Base-by-base conservation (phyloP, 1,140 invertebrate genomes). In the Drosophila tropicalis region DNA sequence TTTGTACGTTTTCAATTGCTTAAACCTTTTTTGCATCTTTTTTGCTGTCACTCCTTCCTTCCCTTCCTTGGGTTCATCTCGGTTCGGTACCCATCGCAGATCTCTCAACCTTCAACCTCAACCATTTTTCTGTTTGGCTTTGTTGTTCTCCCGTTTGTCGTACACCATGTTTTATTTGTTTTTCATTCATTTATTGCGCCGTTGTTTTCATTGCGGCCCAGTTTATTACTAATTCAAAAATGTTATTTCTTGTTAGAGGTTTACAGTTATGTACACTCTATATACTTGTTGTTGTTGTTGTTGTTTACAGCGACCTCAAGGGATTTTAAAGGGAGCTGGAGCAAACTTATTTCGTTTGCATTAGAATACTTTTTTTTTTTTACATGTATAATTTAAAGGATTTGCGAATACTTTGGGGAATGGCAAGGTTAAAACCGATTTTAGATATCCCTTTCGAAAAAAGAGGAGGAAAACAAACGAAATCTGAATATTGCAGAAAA, bases 191-290 rank as follows among this genome's bases (percentile, higher is more conserved):
- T 87, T 87, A 89, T 87, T 89, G 76, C 70, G 72, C 72, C 69
- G 64, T 44, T 69, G 66, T 61, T 71, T 63, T 44, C 71, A 57
- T 67, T 41, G 63, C 68, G 82, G 79, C 81, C 80, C 84, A 81
- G 84, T 87, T 87, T 87, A 87, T 87, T 84, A 87, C 84, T 87
- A 87, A 87, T 87, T 89, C 80, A 87, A 76, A 89, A 84, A 87
- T 89, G 76, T 87, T 84, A 72, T 79, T 80, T 80, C 84, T 89
- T 89, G 84, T 81, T 76, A 79, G 79, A 70, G 84, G 72, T 73
- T 76, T 76, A 56, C 75, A 78, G 68, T 75, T 67, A 41, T 73
- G 39, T 54, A 9, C 17, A 51, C 44, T 51, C 19, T 51, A 51
- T 51, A 22, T n/a, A 22, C 17, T 51, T 51, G 17, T 51, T 51